Percentiles rank a stretch among this genome's conserved stretches.
phyloP scores from a whole-genome alignment of 2,113 vertebrate species.

The Zosterops lateralis region DNA sequence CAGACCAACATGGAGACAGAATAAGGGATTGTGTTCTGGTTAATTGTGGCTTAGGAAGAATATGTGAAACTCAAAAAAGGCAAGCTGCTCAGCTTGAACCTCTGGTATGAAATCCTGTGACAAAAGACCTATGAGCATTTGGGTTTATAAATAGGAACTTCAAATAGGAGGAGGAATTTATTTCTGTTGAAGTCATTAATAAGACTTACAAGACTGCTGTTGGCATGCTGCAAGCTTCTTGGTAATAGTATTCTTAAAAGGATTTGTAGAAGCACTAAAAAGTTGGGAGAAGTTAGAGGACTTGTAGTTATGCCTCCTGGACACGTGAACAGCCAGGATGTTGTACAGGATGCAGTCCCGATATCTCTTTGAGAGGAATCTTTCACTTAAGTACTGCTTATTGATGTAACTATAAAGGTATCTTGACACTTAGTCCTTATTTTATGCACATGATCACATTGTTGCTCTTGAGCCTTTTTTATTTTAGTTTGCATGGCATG shows the following conservation, averaged over 20 bases:
- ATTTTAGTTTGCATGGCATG: background rate
- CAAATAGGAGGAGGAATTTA: background rate
- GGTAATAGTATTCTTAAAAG: background rate
- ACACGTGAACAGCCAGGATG: background rate
- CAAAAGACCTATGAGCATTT: background rate
- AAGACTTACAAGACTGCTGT: background rate
- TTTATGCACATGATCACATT: background rate
- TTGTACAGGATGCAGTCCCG: background rate
- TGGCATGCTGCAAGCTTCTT: background rate
- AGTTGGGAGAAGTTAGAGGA: accelerated
- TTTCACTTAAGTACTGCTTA: background rate
- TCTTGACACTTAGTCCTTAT: background rate
- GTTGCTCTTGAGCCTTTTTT: background rate
- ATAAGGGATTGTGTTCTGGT: background rate
- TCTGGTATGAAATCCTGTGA: background rate
- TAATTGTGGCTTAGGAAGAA: background rate
- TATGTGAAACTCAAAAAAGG: background rate
- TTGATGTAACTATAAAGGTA: background rate
- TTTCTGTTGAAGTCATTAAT: background rate
- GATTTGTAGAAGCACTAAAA: background rate
- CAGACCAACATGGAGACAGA: background rate
- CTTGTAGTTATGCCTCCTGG: background rate
- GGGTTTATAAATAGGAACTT: background rate
- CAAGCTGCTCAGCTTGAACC: background rate
- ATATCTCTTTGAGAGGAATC: background rate